Conservation (phyloP, 2,888 invertebrate species). For the Nycteola revayana region DNA sequence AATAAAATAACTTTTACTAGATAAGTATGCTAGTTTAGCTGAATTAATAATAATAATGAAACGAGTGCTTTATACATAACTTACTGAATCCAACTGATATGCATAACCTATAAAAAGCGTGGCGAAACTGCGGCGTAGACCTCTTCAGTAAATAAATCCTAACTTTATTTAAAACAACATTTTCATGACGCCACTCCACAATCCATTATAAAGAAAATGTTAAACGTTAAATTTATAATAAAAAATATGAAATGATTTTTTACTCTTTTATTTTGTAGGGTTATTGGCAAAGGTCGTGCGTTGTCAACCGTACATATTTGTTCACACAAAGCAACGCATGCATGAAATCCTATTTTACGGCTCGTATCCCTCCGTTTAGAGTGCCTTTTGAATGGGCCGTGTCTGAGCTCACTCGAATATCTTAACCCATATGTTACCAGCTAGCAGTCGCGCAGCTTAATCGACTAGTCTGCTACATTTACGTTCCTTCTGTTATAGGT, state of each 20-base stretch:
- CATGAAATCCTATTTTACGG: conserved; percentile 81
- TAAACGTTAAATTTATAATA: too few species aligned
- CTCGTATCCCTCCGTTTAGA: conserved; percentile 75
- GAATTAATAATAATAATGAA: too few species aligned
- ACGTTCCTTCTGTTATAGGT: conserved; percentile 11
- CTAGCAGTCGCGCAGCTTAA: conserved; percentile 43
- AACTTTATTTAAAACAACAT: conserved; percentile 6
- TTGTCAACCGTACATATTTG: conserved; percentile 78
- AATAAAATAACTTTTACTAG: too few species aligned
- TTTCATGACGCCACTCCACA: conserved; percentile 3
- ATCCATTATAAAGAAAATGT: conserved; percentile 13
- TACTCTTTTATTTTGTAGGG: conserved; percentile 49
- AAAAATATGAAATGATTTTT: conserved; percentile 49
- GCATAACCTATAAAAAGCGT: not conserved
- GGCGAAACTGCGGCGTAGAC: not conserved
- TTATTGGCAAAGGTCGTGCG: conserved; percentile 72
- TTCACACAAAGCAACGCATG: conserved; percentile 77
- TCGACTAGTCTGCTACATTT: conserved; percentile 34
- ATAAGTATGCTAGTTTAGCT: too few species aligned
- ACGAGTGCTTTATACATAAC: too few species aligned
- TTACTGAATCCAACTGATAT: too few species aligned
- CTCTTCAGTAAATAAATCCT: not conserved
- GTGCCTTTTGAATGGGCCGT: conserved; percentile 73
- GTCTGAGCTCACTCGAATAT: conserved; percentile 65
- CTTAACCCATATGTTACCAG: conserved; percentile 54